phyloP scores from a whole-genome alignment of 2,888 invertebrate species.

The Branchipolynoe longqiensis region DNA sequence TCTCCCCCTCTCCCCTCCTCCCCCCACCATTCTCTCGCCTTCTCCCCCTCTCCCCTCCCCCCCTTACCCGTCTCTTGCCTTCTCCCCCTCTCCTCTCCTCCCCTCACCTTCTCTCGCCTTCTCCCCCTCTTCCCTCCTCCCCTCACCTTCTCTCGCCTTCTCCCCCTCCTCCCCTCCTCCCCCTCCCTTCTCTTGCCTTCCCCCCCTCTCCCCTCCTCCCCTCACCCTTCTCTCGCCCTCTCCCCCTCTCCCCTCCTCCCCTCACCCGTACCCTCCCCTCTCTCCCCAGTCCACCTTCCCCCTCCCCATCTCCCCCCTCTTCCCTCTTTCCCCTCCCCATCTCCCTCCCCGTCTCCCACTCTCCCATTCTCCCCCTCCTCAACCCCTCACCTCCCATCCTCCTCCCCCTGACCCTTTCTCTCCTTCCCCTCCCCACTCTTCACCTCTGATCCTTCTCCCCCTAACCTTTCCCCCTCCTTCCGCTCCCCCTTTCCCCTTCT shows the following conservation, averaged over 20 bases:
- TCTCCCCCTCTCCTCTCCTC: neutral
- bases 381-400: neutral
- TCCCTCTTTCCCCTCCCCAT: neutral
- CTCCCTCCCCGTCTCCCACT: neutral
- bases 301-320: neutral
- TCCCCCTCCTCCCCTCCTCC: neutral
- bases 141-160: neutral
- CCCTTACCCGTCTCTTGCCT: neutral
- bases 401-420: no score
- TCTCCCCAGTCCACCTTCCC: no score
- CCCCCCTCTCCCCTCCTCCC: no score
- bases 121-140: neutral
- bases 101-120: neutral
- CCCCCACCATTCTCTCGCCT: neutral
- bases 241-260: no score
- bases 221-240: no score
- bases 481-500: no score
- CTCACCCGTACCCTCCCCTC: no score
- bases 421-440: no score
- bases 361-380: neutral
- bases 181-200: constrained; percentile 5
- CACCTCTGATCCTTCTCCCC: no score
- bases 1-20: neutral
- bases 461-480: no score
- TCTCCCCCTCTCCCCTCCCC: neutral